phyloP scores from a whole-genome alignment of 2,113 vertebrate species.

The Zosterops japonicus region DNA sequence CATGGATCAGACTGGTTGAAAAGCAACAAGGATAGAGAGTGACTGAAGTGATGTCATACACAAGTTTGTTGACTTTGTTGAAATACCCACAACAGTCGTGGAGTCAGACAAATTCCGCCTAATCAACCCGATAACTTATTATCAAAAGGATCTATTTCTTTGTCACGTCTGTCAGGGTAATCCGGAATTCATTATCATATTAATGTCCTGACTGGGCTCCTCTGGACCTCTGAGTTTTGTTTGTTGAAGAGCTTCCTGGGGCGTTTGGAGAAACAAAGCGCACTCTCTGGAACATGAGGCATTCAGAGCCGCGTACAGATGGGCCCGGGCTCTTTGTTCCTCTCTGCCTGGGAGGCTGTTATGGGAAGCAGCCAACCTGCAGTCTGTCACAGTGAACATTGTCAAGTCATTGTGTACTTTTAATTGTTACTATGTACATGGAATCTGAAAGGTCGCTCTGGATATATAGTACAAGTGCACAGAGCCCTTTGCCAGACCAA shows the following conservation, averaged over 20 bases:
- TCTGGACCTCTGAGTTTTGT: constrained; percentile 75
- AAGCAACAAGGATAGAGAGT: neutral
- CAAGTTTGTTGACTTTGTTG: neutral
- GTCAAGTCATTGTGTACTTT: constrained; percentile 74
- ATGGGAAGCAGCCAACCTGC: constrained; percentile 78
- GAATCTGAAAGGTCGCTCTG: constrained; percentile 74
- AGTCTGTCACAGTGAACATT: constrained; percentile 75
- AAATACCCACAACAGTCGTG: constrained; percentile 45
- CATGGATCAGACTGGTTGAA: neutral
- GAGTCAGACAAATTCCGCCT: constrained; percentile 44
- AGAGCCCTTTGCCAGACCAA: constrained; percentile 73
- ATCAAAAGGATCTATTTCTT: constrained; percentile 67
- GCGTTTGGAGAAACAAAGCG: constrained; percentile 72
- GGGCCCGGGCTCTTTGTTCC: constrained; percentile 73
- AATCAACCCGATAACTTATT: constrained; percentile 60
- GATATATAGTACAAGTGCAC: constrained; percentile 72
- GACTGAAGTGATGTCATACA: neutral
- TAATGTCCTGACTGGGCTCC: constrained; percentile 71
- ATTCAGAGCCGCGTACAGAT: constrained; percentile 74
- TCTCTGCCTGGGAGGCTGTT: constrained; percentile 73
- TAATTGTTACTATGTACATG: constrained; percentile 78
- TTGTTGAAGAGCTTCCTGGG: constrained; percentile 77
- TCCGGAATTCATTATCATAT: constrained; percentile 74
- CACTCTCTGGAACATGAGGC: constrained; percentile 73
- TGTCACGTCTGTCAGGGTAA: constrained; percentile 70